These are phyloP conservation scores for Palaemon carinicauda DNA, from an alignment of 1,140 invertebrate genomes.

Conservation along the genomic window DNA sequence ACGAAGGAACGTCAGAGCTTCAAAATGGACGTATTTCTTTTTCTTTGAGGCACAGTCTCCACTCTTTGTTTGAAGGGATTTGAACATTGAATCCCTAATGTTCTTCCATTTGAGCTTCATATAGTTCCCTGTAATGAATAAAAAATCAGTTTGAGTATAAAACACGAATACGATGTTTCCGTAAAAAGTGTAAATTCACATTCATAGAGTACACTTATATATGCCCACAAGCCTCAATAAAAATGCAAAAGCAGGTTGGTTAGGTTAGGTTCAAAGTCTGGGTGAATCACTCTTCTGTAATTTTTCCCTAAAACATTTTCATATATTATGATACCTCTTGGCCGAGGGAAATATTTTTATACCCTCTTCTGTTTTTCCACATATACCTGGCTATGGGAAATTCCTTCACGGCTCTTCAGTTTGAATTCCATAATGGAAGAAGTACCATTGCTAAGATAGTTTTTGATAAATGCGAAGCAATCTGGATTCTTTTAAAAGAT, in stretches of 20 bases:
- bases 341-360: slow-evolving; percentile 5
- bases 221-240: not conserved
- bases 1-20: too few species aligned
- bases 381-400: not conserved
- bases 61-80: too few species aligned
- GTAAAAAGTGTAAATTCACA: slow-evolving; percentile 8
- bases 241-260: not conserved
- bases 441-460: too few species aligned
- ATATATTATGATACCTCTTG: not conserved
- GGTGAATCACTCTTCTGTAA: not conserved
- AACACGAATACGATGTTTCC: slow-evolving; percentile 5
- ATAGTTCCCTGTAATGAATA: too few species aligned
- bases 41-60: too few species aligned
- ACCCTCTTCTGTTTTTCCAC: not conserved
- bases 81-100: too few species aligned
- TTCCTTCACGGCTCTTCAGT: not conserved
- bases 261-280: slow-evolving; percentile 10
- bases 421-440: too few species aligned
- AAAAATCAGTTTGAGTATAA: slow-evolving; percentile 13
- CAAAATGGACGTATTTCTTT: too few species aligned
- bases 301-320: slow-evolving; percentile 7
- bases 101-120: too few species aligned
- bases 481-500: not conserved
- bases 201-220: slow-evolving; percentile 10
- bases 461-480: not conserved